These are phyloP conservation scores for Potorous gilbertii DNA, from an alignment of 2,797 vertebrate species.

Conservation along the genomic window DNA sequence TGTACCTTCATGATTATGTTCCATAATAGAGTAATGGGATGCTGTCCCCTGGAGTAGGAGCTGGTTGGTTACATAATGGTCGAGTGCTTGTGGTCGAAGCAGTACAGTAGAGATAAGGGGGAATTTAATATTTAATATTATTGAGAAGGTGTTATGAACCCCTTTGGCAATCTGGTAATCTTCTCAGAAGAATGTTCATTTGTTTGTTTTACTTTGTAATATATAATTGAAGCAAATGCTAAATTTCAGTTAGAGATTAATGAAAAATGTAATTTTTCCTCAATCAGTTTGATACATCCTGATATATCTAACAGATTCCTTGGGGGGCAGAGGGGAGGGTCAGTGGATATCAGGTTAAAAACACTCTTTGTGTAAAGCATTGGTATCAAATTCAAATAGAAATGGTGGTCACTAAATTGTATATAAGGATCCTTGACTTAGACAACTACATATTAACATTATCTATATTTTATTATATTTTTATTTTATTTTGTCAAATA, in stretches of 20 bases:
- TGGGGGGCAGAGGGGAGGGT: fast-evolving
- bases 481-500: neutral
- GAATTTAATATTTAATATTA: no score
- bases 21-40: neutral
- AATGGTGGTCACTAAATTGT: neutral
- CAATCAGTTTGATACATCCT: neutral
- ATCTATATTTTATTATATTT: neutral
- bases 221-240: neutral
- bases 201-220: neutral
- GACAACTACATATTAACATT: neutral
- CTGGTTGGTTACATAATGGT: neutral
- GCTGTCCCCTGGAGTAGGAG: neutral
- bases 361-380: neutral
- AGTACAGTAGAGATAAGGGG: neutral
- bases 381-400: neutral
- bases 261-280: neutral
- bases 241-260: neutral
- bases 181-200: neutral
- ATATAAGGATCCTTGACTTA: neutral
- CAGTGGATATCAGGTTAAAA: neutral
- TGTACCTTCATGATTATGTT: neutral
- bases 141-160: no score
- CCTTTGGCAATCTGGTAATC: neutral
- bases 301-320: neutral
- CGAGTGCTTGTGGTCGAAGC: neutral